Percentiles rank a stretch among this genome's conserved stretches.
phyloP scores from a whole-genome alignment of 2,113 vertebrate species.

The Falcunculus frontatus region DNA sequence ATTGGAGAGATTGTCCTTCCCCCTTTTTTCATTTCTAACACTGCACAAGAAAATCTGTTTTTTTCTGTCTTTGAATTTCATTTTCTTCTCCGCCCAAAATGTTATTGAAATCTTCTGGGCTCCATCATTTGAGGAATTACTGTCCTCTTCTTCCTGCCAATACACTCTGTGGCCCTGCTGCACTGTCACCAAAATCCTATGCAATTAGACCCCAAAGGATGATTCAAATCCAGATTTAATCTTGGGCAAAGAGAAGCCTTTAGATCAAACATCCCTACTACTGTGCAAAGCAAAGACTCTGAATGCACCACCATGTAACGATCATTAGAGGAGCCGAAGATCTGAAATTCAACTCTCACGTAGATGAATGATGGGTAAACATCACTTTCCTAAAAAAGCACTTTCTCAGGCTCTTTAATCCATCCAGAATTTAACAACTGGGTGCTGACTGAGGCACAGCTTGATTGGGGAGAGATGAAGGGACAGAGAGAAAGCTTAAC shows the following conservation, averaged over 20 bases:
- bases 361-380: conserved; percentile 37
- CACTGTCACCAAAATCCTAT: conserved; percentile 11
- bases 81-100: background rate
- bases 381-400: conserved; percentile 1
- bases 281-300: conserved; percentile 8
- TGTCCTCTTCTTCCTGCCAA: background rate
- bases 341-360: background rate
- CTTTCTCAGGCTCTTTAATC: conserved; percentile 48
- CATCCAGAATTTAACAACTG: conserved; percentile 50
- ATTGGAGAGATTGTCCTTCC: background rate
- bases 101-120: background rate
- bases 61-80: background rate
- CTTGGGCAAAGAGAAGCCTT: conserved; percentile 17
- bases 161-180: background rate
- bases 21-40: background rate
- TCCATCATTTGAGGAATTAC: background rate
- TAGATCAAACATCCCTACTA: conserved; percentile 17
- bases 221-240: conserved; percentile 43
- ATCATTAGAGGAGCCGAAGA: conserved; percentile 28
- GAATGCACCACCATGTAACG: background rate
- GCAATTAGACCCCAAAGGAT: conserved; percentile 43
- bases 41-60: background rate
- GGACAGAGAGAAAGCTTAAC: conserved; percentile 33
- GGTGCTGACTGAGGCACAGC: conserved; percentile 37
- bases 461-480: conserved; percentile 40